Evolutionary conservation across 2,113 vertebrate species (phyloP).

Genomic region (Polyodon spathula): DNA sequence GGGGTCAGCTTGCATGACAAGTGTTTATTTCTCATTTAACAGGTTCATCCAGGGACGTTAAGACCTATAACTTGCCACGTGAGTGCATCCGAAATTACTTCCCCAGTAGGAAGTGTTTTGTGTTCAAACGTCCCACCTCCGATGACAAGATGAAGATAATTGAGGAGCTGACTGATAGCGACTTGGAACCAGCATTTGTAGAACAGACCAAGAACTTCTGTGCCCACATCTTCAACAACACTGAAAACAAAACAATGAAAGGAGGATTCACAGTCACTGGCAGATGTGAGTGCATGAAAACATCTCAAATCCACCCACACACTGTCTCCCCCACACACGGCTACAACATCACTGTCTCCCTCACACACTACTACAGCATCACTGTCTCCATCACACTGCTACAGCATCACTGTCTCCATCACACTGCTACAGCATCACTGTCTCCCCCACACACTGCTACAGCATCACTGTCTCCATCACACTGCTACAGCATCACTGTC

Average conservation of each 20-base stretch:
- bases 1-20: background rate
- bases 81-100: slow-evolving; percentile 7
- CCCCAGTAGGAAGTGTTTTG: slow-evolving; percentile 7
- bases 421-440: too few relatives aligned
- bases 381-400: too few relatives aligned
- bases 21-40: background rate
- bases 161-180: background rate
- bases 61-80: background rate
- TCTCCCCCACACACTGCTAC: too few relatives aligned
- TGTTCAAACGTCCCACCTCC: background rate
- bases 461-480: too few relatives aligned
- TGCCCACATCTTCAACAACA: background rate
- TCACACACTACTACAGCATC: too few relatives aligned
- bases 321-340: too few relatives aligned
- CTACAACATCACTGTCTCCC: too few relatives aligned
- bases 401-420: too few relatives aligned
- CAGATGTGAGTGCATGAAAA: background rate
- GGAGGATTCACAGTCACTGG: background rate
- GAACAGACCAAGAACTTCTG: background rate
- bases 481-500: too few relatives aligned
- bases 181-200: background rate
- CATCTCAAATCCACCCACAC: too few relatives aligned
- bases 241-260: background rate
- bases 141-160: background rate
- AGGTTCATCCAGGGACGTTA: background rate